Evolutionary conservation across 2,113 vertebrate species (phyloP).

Genomic region (Poecile atricapillus): DNA sequence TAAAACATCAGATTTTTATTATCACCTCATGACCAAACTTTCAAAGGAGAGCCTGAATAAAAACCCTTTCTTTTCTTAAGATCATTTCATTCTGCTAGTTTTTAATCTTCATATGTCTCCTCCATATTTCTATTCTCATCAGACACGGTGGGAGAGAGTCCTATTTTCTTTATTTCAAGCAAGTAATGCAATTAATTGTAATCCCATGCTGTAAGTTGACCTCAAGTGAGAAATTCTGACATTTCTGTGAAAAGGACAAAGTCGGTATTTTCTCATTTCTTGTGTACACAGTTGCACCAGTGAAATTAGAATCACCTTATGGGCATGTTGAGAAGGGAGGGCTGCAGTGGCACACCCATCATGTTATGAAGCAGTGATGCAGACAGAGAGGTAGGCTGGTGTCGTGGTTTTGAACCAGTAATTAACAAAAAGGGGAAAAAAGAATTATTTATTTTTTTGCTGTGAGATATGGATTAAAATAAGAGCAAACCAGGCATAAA

Average conservation of each 20-base stretch:
- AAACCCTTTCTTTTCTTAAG: background rate
- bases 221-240: background rate
- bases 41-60: background rate
- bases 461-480: no score
- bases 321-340: background rate
- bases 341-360: background rate
- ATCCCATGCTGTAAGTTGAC: background rate
- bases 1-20: background rate
- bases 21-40: background rate
- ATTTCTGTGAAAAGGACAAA: background rate
- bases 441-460: no score
- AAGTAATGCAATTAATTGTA: background rate
- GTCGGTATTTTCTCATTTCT: background rate
- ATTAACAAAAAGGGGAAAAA: no score
- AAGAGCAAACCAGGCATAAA: no score
- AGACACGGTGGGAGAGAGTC: background rate
- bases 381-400: background rate
- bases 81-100: background rate
- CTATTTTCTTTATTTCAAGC: background rate
- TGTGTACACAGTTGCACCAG: background rate
- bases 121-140: background rate
- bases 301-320: background rate
- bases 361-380: background rate
- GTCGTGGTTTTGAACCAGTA: no score
- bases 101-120: background rate